A percentile compares a stretch with the other conserved stretches of the same genome.
Evolutionary conservation across 2,888 invertebrate genomes (phyloP).

Genomic region (Drosophila phalerata): DNA sequence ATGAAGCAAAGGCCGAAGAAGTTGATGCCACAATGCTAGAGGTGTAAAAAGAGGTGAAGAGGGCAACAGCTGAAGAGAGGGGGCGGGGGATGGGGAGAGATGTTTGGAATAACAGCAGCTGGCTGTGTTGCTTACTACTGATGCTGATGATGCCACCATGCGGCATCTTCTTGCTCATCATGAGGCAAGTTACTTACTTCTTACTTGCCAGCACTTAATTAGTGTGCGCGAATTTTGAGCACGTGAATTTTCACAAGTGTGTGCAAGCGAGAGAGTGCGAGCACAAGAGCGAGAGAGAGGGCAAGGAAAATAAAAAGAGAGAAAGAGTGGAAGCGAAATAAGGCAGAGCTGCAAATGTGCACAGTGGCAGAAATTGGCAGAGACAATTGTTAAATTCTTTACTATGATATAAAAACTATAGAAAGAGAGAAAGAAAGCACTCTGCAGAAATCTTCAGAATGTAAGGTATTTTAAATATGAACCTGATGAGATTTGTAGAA

Average conservation of each 20-base stretch:
- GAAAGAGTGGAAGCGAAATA: background rate
- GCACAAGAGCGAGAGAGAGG: background rate
- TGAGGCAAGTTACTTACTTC: constrained; percentile 75
- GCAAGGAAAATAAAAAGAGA: background rate
- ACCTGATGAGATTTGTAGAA: background rate
- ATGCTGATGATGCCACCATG: constrained; percentile 19
- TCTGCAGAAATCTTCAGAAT: too few relatives aligned
- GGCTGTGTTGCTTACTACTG: constrained; percentile 9
- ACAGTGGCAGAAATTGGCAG: constrained; percentile 22
- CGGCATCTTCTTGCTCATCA: constrained; percentile 63
- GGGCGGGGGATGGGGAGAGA: background rate
- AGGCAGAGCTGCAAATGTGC: constrained; percentile 18
- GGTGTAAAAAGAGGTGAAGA: background rate
- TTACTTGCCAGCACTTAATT: constrained; percentile 78
- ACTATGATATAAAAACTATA: background rate
- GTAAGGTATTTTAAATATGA: background rate
- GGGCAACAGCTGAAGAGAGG: too few relatives aligned
- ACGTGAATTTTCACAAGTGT: constrained; percentile 76
- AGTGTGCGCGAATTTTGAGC: constrained; percentile 80
- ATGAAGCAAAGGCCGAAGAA: constrained; percentile 72
- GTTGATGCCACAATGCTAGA: constrained; percentile 56
- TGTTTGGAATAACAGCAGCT: constrained; percentile 20
- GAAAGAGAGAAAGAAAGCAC: too few relatives aligned
- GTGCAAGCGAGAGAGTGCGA: constrained; percentile 25
- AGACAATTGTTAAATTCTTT: background rate